Base-by-base conservation (phyloP, 2,113 vertebrate genomes). In the Platysternon megacephalum region DNA sequence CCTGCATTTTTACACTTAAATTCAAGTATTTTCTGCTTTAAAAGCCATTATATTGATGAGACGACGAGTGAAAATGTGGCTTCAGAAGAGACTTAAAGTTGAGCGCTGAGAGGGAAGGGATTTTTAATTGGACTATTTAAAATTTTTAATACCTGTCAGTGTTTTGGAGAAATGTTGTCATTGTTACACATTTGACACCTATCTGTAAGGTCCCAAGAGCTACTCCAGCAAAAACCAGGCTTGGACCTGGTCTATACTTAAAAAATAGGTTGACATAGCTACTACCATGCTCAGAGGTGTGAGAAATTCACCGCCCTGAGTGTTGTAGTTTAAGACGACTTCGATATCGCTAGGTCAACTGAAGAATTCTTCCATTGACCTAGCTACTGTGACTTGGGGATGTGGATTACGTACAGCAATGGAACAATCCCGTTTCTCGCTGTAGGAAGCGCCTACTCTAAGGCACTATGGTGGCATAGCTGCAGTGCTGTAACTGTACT, bases 171-270 rank as follows among this genome's bases (percentile, higher is more conserved):
- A 19, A n/a, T 46, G 51, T 55, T 7, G 2, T 21, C 13, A 21
- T 35, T 44, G 16, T 22, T 11, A n/a, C 79, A 2, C 0, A 0
- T n/a, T 35, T 79, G 24, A 0, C 0, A 17, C 16, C 4, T 21
- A 2, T 13, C 19, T 11, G 8, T 19, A 17, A 78, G 10, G 42
- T 46, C 24, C 11, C 42, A 78, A 46, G 7, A 85, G 56, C 5
- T 85, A 16, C 86, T 42, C 46, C 84, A 87, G 51, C 58, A 87
- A 79, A 58, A 89, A 87, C 21, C 32, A 51, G 35, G 17, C 49
- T n/a, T 72, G 17, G 19, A 21, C 35, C 35, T 72, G 35, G 16
- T 72, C 17, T 72, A 22, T n/a, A 72, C 17, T 39, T 72, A 72
- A 72, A 68, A 68, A 39, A 21, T 72, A 65, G 32, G 61, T 65